These are phyloP conservation scores for Sylvilagus floridanus DNA, from an alignment of 2,797 vertebrate genomes.

Conservation along the genomic window DNA sequence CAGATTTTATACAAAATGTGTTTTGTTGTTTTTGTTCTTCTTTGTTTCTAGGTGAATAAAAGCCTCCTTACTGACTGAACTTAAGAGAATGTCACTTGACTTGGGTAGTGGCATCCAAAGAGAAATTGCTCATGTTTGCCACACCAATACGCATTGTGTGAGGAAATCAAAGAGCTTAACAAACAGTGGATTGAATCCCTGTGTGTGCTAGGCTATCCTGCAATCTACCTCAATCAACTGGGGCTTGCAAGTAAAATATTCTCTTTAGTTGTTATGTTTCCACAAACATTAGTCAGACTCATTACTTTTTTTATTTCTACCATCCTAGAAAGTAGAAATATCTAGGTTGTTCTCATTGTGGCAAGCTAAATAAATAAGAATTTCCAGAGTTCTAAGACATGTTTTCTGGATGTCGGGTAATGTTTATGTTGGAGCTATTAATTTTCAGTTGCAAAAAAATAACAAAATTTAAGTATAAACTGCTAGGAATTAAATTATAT, in stretches of 20 bases:
- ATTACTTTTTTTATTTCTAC: neutral
- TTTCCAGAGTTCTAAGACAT: neutral
- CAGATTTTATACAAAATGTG: neutral
- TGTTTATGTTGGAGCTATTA: neutral
- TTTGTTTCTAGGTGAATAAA: neutral
- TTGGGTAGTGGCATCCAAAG: neutral
- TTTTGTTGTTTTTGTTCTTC: neutral
- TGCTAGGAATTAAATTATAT: neutral
- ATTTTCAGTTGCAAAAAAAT: neutral
- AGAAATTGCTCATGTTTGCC: neutral
- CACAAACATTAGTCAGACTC: neutral
- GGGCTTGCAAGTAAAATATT: neutral
- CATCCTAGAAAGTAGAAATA: neutral
- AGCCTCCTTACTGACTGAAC: neutral
- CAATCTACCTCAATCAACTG: neutral
- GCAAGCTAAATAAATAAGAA: neutral
- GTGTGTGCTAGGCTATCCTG: neutral
- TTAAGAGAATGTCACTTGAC: neutral
- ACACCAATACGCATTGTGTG: neutral
- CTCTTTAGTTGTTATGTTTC: neutral
- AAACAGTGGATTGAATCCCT: neutral
- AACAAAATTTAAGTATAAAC: neutral
- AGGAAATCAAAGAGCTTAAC: neutral
- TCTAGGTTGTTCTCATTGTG: neutral
- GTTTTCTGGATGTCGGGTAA: neutral